A percentile compares a stretch with the other conserved stretches of the same genome.
phyloP scores from a whole-genome alignment of 2,113 vertebrate species.

The Sorex araneus region DNA sequence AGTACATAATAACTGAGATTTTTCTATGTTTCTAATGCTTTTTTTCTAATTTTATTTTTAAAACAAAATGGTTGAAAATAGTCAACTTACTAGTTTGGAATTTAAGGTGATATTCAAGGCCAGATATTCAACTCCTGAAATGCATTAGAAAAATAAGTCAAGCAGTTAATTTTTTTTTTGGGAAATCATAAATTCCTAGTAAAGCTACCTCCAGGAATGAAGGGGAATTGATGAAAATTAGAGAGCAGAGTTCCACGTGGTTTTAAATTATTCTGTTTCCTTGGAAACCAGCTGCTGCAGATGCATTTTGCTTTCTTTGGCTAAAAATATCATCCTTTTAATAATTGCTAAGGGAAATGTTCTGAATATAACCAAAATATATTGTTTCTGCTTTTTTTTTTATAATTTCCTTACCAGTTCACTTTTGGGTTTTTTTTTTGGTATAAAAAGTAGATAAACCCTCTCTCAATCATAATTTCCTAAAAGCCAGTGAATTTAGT shows the following conservation, averaged over 20 bases:
- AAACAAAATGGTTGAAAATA: constrained; percentile 63
- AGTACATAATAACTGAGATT: constrained; percentile 11
- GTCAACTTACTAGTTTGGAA: neutral
- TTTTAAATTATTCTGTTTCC: constrained; percentile 92
- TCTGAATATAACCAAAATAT: constrained; percentile 83
- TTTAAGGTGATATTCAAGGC: neutral
- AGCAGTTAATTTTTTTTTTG: constrained; percentile 59
- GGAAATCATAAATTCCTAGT: constrained; percentile 83
- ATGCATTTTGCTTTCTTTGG: constrained; percentile 90
- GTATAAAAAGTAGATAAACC: constrained; percentile 80
- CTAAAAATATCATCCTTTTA: constrained; percentile 90
- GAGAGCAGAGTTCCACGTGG: constrained; percentile 89
- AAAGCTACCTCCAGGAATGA: constrained; percentile 86
- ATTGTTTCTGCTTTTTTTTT: constrained; percentile 83
- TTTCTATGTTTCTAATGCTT: constrained; percentile 5
- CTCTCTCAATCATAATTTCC: constrained; percentile 82
- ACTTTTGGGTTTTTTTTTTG: constrained; percentile 73
- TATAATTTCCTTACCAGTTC: constrained; percentile 86
- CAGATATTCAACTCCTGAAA: constrained; percentile 57
- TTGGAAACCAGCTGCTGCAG: constrained; percentile 91
- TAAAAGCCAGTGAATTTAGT: constrained; percentile 70
- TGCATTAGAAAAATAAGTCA: constrained; percentile 60
- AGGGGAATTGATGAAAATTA: constrained; percentile 89
- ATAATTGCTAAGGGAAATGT: constrained; percentile 88
- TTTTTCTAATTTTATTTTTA: constrained; percentile 58